Base-by-base conservation (phyloP, 2,888 invertebrate species). In the Caenorhabditis sp. region DNA sequence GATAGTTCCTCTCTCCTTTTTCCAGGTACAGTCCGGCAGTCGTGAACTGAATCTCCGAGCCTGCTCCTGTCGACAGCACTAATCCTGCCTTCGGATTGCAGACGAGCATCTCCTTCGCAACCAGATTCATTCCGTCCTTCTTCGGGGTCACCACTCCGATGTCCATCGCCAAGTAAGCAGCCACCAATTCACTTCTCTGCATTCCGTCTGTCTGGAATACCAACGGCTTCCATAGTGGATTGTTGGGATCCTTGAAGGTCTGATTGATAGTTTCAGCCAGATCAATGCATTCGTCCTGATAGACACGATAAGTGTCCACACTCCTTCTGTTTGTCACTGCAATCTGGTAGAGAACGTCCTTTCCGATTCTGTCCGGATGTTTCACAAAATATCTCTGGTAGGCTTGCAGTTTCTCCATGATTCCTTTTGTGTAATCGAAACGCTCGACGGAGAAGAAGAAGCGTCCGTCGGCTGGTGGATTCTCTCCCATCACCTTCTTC, bases 391-490 rank as follows among this genome's bases (percentile, higher is more conserved):
- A 89, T 37, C 82, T 53, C 24, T 82, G 77, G 50, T 86, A 89
- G 22, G 88, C 89, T 35, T 80, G 46, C 52, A 88, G 78, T 62
- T 88, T 88, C 68, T 88, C 88, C 53, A 80, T 79, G 58, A 88
- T 88, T 52, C 89, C 89, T 52, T 89, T 89, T 0, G 89, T 89
- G 74, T 89, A 89, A 62, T 89, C 89, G 72, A 89, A 89, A 35
- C 89, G 74, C 68, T 89, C 89, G 5, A 89, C 89, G 2, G 88
- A 87, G 61, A 89, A 89, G 79, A 89, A 89, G 53, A 89, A 78
- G 15, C 87, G 65, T 13, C 80, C 82, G 39, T 85, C 87, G 9
- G 52, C 27, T 3, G 81, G 26, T 6, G 88, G 87, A 43, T 74
- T 79, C 6, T 84, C 80, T 4, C 86, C 88, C 46, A 88, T 76